Conservation (phyloP, 2,888 invertebrate species). For the Dryadula phaetusa region DNA sequence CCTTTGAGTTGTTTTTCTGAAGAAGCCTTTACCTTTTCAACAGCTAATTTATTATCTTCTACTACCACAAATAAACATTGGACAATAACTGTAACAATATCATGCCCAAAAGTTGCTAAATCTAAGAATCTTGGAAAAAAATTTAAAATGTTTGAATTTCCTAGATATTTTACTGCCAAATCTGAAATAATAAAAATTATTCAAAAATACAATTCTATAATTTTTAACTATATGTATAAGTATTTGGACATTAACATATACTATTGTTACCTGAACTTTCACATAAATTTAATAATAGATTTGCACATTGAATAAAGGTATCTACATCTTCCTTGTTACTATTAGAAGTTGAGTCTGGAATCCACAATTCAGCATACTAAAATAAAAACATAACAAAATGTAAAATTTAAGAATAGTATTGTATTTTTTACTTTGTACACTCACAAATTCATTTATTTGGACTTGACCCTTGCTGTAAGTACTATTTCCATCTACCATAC, state of each 20-base stretch:
- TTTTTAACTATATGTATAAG: background rate
- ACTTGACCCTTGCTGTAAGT: too few species aligned
- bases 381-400: conserved; percentile 41
- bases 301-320: conserved; percentile 87
- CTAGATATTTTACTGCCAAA: conserved; percentile 86
- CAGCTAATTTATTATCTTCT: conserved; percentile 87
- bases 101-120: conserved; percentile 81
- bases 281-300: conserved; percentile 88
- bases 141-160: conserved; percentile 85
- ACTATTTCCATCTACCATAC: too few species aligned
- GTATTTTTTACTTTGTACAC: too few species aligned
- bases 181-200: conserved; percentile 61
- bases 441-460: too few species aligned
- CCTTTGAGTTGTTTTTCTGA: conserved; percentile 73
- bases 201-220: background rate
- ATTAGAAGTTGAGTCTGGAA: conserved; percentile 71
- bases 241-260: background rate
- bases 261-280: conserved; percentile 83
- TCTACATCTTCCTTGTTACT: conserved; percentile 85
- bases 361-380: conserved; percentile 80
- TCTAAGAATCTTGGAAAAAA: conserved; percentile 86
- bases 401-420: too few species aligned
- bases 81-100: conserved; percentile 83
- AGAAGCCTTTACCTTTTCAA: conserved; percentile 79
- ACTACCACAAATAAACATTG: conserved; percentile 89